A percentile compares a stretch with the other conserved stretches of the same genome.
Conservation (phyloP, 2,113 vertebrate genomes). For the Chaenocephalus aceratus region DNA sequence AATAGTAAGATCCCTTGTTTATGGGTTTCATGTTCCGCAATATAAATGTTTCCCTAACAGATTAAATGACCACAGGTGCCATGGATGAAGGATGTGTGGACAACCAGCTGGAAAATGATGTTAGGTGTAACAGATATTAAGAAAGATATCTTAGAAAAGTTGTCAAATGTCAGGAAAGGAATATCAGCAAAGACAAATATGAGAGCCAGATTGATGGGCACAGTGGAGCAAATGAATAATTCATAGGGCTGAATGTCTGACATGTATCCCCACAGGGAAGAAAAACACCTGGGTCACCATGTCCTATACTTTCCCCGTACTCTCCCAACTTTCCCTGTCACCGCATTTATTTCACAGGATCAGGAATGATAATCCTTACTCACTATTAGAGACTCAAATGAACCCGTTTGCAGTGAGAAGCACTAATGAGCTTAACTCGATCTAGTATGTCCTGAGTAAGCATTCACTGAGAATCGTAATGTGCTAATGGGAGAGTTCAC, state of each 20-base stretch:
- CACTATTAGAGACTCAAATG: conserved; percentile 22
- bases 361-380: not conserved
- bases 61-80: not conserved
- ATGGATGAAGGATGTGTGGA: not conserved
- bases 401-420: conserved; percentile 22
- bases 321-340: not conserved
- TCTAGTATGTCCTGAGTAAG: not conserved
- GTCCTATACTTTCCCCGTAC: conserved; percentile 10
- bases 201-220: conserved; percentile 53
- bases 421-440: not conserved
- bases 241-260: conserved; percentile 20
- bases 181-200: conserved; percentile 39
- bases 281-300: conserved; percentile 28
- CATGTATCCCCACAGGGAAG: conserved; percentile 38
- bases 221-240: conserved; percentile 35
- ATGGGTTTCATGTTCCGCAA: not conserved
- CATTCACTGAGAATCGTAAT: not conserved
- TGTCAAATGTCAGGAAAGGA: not conserved
- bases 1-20: not conserved
- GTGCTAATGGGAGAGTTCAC: not conserved
- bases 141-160: conserved; percentile 37
- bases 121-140: conserved; percentile 40
- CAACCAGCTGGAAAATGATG: not conserved
- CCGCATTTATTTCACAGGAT: conserved; percentile 9
- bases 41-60: not conserved